Conservation (phyloP, 2,797 vertebrate species). For the Arnoldichthys spilopterus region DNA sequence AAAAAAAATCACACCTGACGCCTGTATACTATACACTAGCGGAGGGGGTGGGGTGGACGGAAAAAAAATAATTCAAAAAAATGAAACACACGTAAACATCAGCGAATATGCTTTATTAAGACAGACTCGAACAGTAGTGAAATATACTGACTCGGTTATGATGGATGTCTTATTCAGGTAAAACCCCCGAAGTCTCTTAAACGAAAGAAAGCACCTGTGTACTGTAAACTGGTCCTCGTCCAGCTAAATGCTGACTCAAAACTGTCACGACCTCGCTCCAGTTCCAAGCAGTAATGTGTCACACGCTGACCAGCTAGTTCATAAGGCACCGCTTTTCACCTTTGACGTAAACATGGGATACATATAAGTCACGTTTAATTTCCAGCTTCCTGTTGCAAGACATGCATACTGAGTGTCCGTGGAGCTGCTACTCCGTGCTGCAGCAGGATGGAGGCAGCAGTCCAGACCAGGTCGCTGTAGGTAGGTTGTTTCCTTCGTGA, state of each 20-base stretch:
- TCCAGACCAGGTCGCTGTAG: conserved; percentile 5
- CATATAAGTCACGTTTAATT: conserved; percentile 4
- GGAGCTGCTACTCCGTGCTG: background rate
- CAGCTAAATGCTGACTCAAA: background rate
- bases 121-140: too few species aligned
- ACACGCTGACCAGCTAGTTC: background rate
- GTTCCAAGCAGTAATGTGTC: background rate
- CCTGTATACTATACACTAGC: background rate
- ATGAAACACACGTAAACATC: background rate
- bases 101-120: too few species aligned
- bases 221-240: too few species aligned
- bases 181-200: background rate
- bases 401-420: background rate
- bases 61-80: background rate
- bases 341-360: background rate
- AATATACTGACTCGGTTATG: too few species aligned
- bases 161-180: too few species aligned
- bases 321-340: background rate
- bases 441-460: background rate
- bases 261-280: background rate
- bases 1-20: background rate
- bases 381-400: conserved; percentile 4
- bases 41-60: background rate
- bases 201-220: background rate
- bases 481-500: background rate